phyloP scores from a whole-genome alignment of 1,140 invertebrate species.

The Aphis gossypii region DNA sequence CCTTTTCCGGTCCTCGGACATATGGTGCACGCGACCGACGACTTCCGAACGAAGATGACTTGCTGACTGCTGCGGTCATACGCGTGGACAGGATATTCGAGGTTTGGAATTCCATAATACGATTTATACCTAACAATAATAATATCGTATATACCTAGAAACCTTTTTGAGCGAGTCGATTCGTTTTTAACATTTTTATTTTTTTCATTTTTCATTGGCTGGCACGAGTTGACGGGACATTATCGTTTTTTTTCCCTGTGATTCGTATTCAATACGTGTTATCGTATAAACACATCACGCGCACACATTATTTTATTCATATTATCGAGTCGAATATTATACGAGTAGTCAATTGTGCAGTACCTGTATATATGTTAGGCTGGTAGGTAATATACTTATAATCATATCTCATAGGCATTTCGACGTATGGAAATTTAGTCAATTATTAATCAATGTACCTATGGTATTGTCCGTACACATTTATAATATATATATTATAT shows the following conservation, averaged over 20 bases:
- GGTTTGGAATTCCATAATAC: not conserved
- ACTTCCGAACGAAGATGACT: not conserved
- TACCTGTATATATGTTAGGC: not conserved
- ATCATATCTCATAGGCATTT: not conserved
- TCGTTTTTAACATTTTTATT: not conserved
- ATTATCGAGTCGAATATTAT: not conserved
- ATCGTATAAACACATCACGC: not conserved
- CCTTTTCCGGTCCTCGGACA: conserved; percentile 8
- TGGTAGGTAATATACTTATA: not conserved
- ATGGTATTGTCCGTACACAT: not conserved
- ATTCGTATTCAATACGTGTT: not conserved
- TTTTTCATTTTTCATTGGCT: not conserved
- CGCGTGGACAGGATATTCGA: not conserved
- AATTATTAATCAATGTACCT: not conserved
- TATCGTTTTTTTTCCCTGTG: not conserved
- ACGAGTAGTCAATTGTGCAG: not conserved
- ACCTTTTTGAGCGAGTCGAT: not conserved
- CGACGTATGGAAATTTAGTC: not conserved
- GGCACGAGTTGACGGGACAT: not conserved
- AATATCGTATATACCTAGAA: not conserved
- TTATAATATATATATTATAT: not conserved
- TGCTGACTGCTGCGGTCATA: not conserved
- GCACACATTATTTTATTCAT: not conserved
- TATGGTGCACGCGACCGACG: not conserved
- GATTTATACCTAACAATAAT: too few species aligned